Evolutionary conservation across 2,113 vertebrate species (phyloP).

Genomic region (Istiophorus platypterus): DNA sequence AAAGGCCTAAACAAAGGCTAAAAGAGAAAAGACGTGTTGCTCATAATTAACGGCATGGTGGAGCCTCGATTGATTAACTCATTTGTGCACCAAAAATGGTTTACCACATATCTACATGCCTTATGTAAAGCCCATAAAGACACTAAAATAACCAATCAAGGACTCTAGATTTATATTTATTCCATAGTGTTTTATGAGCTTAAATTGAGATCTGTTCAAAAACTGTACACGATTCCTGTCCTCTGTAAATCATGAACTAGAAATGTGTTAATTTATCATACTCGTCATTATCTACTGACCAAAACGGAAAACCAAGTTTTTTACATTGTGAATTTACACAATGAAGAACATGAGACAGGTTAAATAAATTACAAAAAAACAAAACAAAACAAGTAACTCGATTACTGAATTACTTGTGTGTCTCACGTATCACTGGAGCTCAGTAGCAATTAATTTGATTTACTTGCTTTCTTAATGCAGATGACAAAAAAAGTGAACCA

Average conservation of each 20-base stretch:
- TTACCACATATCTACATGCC: conserved; percentile 2
- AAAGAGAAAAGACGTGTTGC: conserved; percentile 11
- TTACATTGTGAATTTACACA: not conserved
- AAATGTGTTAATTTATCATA: not conserved
- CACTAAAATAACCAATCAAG: conserved; percentile 29
- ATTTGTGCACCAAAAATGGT: conserved; percentile 21
- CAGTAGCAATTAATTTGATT: not conserved
- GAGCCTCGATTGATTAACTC: conserved; percentile 56
- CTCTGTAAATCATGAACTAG: conserved; percentile 8
- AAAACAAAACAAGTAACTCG: not conserved
- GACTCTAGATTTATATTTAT: not conserved
- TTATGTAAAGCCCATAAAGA: conserved; percentile 13
- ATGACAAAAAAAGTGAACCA: not conserved
- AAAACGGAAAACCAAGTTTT: conserved; percentile 1
- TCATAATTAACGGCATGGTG: conserved; percentile 52
- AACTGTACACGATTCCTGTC: conserved; percentile 1
- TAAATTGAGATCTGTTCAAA: conserved; percentile 5
- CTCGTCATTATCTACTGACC: not conserved
- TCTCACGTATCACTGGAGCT: not conserved
- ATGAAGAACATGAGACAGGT: not conserved
- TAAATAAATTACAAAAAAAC: too few relatives aligned
- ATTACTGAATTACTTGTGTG: not conserved
- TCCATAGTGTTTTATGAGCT: conserved; percentile 1
- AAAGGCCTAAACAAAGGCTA: conserved; percentile 46
- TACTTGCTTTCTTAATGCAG: not conserved